phyloP scores from a whole-genome alignment of 2,113 vertebrate genomes.

The Calidris pygmaea region DNA sequence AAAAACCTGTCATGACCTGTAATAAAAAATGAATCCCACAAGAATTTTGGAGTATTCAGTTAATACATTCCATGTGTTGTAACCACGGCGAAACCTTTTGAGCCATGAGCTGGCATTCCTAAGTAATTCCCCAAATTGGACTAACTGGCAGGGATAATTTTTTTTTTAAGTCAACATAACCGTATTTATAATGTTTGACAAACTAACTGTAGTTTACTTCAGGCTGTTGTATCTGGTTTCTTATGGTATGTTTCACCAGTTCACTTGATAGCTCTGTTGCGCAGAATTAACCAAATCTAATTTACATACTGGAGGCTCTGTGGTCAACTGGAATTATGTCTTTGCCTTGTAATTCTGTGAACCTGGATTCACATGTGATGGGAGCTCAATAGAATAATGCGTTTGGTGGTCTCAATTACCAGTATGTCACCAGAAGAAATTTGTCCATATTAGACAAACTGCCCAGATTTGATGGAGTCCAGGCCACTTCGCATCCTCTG shows the following conservation, averaged over 20 bases:
- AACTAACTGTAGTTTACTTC: slow-evolving; percentile 61
- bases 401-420: slow-evolving; percentile 42
- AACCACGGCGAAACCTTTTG: slow-evolving; percentile 24
- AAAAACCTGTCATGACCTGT: not conserved
- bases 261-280: slow-evolving; percentile 65
- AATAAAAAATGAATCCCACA: slow-evolving; percentile 27
- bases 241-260: slow-evolving; percentile 46
- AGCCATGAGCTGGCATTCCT: slow-evolving; percentile 45
- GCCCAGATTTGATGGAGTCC: slow-evolving; percentile 15
- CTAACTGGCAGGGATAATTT: slow-evolving; percentile 58
- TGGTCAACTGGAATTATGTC: slow-evolving; percentile 47
- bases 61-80: slow-evolving; percentile 53
- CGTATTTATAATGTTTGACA: slow-evolving; percentile 62
- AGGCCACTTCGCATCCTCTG: not conserved
- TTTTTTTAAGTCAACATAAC: slow-evolving; percentile 64
- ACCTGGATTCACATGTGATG: slow-evolving; percentile 9
- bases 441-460: slow-evolving; percentile 30
- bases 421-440: slow-evolving; percentile 20
- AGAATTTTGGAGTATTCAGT: slow-evolving; percentile 26
- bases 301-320: slow-evolving; percentile 56
- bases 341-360: slow-evolving; percentile 30
- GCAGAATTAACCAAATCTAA: slow-evolving; percentile 55
- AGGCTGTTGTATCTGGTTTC: slow-evolving; percentile 61
- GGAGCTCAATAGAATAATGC: slow-evolving; percentile 40
- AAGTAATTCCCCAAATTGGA: slow-evolving; percentile 56